Conservation (phyloP, 2,113 vertebrate species). For the Dolichotis patagonum region DNA sequence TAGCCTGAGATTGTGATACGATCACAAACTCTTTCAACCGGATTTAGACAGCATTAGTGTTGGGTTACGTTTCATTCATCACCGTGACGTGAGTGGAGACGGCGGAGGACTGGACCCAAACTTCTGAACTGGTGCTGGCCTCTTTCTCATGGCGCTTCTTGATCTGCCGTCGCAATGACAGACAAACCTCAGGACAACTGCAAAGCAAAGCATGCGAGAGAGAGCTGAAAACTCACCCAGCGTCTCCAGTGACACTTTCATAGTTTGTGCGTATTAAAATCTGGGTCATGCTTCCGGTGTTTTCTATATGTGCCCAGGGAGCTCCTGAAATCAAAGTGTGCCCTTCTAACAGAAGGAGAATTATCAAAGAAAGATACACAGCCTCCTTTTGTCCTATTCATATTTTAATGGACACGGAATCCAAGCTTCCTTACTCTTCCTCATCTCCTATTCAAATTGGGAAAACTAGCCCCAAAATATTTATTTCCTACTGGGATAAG, state of each 20-base stretch:
- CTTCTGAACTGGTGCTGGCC: conserved; percentile 25
- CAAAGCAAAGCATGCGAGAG: not conserved
- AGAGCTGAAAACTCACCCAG: not conserved
- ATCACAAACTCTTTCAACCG: not conserved
- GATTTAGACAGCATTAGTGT: not conserved
- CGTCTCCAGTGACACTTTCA: not conserved
- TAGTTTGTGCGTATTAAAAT: not conserved
- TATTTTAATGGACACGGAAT: conserved; percentile 18
- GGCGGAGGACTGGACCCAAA: not conserved
- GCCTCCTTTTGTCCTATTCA: not conserved
- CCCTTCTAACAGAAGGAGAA: not conserved
- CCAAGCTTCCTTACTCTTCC: not conserved
- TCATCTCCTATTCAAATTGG: not conserved
- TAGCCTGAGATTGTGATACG: not conserved
- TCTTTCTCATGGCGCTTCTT: not conserved
- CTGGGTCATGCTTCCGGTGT: not conserved
- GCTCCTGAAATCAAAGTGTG: not conserved
- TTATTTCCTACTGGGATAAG: not conserved
- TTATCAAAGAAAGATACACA: not conserved
- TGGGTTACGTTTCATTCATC: conserved; percentile 72
- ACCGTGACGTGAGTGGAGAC: not conserved
- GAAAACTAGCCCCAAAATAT: not conserved
- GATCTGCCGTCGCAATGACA: not conserved
- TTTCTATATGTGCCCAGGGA: not conserved
- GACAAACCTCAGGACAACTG: not conserved